Percentiles rank a stretch among this genome's conserved stretches.
These are phyloP conservation scores for Epiblema foenella DNA, from an alignment of 2,888 invertebrate species.

Conservation along the genomic window DNA sequence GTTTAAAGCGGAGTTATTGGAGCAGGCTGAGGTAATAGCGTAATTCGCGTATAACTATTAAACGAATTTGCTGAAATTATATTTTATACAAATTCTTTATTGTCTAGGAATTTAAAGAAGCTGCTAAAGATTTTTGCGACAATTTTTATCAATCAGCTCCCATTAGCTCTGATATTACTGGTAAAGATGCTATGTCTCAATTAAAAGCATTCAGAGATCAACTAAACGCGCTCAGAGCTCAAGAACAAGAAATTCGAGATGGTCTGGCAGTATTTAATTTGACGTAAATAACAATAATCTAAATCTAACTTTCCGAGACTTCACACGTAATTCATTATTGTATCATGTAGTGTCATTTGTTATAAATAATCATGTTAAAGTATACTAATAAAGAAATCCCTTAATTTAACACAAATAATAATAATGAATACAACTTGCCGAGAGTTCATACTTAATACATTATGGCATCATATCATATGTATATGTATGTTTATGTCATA, in stretches of 20 bases:
- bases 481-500: too few relatives aligned
- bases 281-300: constrained; percentile 64
- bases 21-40: constrained; percentile 86
- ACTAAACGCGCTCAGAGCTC: constrained; percentile 84
- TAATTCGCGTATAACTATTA: too few relatives aligned
- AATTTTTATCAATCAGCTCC: constrained; percentile 89
- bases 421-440: too few relatives aligned
- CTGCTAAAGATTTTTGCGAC: constrained; percentile 87
- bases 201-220: constrained; percentile 82
- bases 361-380: too few relatives aligned
- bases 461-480: too few relatives aligned
- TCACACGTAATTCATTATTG: too few relatives aligned
- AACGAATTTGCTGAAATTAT: not conserved
- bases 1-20: constrained; percentile 88
- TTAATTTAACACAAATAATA: too few relatives aligned
- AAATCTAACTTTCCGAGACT: too few relatives aligned
- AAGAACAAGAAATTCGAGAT: constrained; percentile 87
- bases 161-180: constrained; percentile 83
- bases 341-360: too few relatives aligned
- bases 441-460: too few relatives aligned
- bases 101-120: constrained; percentile 86
- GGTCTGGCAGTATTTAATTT: constrained; percentile 92
- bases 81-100: constrained; percentile 18
- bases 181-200: constrained; percentile 85
- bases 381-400: too few relatives aligned